A percentile compares a stretch with the other conserved stretches of the same genome.
Conservation (phyloP, 2,797 vertebrate genomes). For the Acanthurus tractus region DNA sequence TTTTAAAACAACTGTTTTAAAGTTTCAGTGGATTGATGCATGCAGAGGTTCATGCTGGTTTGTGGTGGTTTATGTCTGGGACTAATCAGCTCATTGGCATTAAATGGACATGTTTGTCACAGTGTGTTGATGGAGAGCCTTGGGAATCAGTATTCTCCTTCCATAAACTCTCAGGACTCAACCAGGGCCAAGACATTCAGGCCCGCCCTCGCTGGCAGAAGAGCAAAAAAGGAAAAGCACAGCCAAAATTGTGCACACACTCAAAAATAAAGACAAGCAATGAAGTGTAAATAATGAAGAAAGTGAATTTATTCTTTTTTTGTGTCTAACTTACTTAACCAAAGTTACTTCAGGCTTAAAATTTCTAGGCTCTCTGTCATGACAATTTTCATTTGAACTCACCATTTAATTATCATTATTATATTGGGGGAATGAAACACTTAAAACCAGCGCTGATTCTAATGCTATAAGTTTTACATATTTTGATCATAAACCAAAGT, state of each 20-base stretch:
- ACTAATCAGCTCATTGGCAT: constrained; percentile 53
- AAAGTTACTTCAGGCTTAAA: not conserved
- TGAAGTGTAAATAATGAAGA: not conserved
- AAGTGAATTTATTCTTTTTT: not conserved
- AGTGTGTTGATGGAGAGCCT: constrained; percentile 45
- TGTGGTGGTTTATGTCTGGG: constrained; percentile 32
- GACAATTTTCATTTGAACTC: constrained; percentile 4
- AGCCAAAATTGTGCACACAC: constrained; percentile 14
- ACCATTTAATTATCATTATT: not conserved
- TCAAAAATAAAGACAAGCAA: constrained; percentile 7
- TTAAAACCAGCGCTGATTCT: not conserved
- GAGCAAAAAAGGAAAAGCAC: constrained; percentile 7
- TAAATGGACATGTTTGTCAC: constrained; percentile 57
- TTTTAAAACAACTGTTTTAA: constrained; percentile 10
- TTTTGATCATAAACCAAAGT: not conserved
- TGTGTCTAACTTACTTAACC: not conserved
- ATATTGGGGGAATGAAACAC: not conserved
- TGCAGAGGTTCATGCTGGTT: constrained; percentile 11
- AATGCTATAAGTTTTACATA: not conserved
- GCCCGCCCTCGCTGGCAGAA: constrained; percentile 2
- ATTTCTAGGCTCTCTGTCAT: not conserved
- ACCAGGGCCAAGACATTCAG: constrained; percentile 34
- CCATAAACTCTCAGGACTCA: constrained; percentile 64
- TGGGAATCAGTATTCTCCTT: constrained; percentile 43
- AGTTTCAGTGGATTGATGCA: constrained; percentile 25